Evolutionary conservation across 2,113 vertebrate genomes (phyloP).

Genomic region (Hyperopisus bebe): DNA sequence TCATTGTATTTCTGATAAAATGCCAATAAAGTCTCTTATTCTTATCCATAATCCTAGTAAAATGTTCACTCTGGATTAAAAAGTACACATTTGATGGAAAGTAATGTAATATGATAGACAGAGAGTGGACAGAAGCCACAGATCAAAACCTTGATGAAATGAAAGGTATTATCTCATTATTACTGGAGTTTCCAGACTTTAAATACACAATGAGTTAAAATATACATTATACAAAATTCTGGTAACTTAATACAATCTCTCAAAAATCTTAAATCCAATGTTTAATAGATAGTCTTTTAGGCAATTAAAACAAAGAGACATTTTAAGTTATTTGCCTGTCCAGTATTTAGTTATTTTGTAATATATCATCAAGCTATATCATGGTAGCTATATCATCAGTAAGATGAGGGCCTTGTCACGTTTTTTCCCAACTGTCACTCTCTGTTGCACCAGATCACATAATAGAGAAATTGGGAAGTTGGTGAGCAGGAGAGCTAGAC

Average conservation of each 20-base stretch:
- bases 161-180: not conserved
- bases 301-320: not conserved
- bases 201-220: not conserved
- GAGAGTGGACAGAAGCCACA: no score
- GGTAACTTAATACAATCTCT: not conserved
- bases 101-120: no score
- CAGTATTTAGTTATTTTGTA: not conserved
- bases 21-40: no score
- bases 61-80: not conserved
- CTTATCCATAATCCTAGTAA: not conserved
- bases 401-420: not conserved
- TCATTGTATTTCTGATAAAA: no score
- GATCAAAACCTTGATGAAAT: not conserved
- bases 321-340: not conserved
- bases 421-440: not conserved
- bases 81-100: not conserved
- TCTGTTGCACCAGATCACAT: not conserved
- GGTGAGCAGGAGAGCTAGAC: not conserved
- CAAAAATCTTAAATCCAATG: not conserved
- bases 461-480: not conserved
- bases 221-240: not conserved
- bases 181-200: not conserved
- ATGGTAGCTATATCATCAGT: not conserved
- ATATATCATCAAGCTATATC: not conserved
- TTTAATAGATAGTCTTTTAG: not conserved